phyloP scores from a whole-genome alignment of 2,113 vertebrate genomes.

The Sitta europaea region DNA sequence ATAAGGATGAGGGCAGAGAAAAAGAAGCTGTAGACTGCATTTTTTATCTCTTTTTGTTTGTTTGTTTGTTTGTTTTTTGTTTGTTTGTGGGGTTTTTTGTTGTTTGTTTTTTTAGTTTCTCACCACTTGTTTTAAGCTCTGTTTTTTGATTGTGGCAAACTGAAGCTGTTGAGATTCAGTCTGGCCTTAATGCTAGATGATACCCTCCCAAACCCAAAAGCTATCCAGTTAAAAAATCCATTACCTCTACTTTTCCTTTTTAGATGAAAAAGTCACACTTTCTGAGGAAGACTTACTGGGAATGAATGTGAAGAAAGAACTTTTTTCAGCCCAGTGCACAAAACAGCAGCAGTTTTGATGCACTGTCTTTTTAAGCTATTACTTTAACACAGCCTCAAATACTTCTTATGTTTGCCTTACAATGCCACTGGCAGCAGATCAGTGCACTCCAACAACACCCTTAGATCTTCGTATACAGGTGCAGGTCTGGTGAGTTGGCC shows the following conservation, averaged over 20 bases:
- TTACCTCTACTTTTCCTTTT: neutral
- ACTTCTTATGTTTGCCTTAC: neutral
- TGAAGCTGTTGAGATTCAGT: slow-evolving; percentile 12
- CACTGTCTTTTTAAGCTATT: neutral
- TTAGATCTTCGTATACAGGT: neutral
- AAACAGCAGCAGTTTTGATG: neutral
- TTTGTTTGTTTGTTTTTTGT: no score
- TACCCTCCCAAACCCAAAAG: neutral
- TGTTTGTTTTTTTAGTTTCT: neutral
- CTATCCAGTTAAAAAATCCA: neutral
- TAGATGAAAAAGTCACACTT: neutral
- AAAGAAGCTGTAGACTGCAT: neutral
- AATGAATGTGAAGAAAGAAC: neutral
- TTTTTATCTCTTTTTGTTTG: neutral
- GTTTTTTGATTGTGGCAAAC: neutral
- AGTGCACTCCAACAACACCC: neutral
- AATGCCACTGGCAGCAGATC: neutral
- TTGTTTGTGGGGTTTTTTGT: no score
- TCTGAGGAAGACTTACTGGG: neutral
- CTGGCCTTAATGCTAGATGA: neutral
- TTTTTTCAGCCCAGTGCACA: neutral
- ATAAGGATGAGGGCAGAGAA: neutral
- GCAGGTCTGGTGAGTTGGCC: neutral
- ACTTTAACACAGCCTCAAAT: neutral
- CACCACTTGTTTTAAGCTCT: neutral